phyloP scores from a whole-genome alignment of 2,113 vertebrate species.

The Hydrolagus affinis region DNA sequence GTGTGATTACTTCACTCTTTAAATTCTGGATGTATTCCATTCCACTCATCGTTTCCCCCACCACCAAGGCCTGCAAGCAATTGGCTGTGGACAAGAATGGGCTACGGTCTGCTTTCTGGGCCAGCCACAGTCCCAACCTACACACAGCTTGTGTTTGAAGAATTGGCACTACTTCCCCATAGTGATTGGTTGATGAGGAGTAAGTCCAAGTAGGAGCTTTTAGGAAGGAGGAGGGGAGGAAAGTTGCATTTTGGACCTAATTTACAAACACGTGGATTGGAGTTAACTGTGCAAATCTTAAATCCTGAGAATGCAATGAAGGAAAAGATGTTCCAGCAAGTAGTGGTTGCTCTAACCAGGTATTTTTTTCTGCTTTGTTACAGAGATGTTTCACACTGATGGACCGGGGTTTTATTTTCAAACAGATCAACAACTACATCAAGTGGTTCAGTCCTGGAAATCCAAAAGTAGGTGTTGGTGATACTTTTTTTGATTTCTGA shows the following conservation, averaged over 20 bases:
- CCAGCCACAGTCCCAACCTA: too few relatives aligned
- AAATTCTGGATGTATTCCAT: not conserved
- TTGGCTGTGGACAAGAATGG: too few relatives aligned
- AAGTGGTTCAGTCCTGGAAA: slow-evolving; percentile 91
- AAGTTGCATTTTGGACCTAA: not conserved
- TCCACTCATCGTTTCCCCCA: not conserved
- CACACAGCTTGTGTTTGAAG: not conserved
- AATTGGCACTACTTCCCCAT: not conserved
- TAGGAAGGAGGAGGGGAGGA: not conserved
- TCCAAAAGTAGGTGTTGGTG: slow-evolving; percentile 65
- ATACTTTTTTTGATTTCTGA: slow-evolving; percentile 23
- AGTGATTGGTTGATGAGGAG: not conserved
- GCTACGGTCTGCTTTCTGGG: not conserved
- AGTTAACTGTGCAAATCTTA: not conserved
- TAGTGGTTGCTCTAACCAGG: too few relatives aligned
- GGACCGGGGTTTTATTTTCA: slow-evolving; percentile 94
- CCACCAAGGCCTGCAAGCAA: not conserved
- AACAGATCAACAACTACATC: slow-evolving; percentile 96
- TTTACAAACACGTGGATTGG: not conserved
- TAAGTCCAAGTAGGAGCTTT: not conserved
- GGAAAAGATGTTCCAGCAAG: too few relatives aligned
- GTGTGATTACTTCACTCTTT: too few relatives aligned
- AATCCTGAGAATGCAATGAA: too few relatives aligned
- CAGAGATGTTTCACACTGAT: slow-evolving; percentile 95
- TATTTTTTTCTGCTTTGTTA: slow-evolving; percentile 33